Evolutionary conservation across 2,797 vertebrate genomes (phyloP), one percentile per base, ranked within the genome.

Genomic region (Lithobates pipiens): DNA sequence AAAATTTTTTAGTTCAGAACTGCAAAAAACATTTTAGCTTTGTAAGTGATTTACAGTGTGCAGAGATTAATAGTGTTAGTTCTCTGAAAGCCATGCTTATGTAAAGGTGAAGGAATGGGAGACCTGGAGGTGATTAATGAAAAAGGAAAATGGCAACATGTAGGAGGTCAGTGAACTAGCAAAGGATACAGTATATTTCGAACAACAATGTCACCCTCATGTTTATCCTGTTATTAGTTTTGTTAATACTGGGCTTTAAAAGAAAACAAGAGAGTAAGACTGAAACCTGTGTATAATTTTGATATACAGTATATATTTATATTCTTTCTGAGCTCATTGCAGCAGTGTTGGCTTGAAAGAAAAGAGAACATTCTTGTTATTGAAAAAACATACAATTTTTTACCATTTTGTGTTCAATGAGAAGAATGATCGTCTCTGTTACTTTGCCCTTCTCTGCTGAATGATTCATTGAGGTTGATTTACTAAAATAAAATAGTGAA

Each of bases 51-150:
- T 61, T 75, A 29, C 70, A 85, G 57, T 70, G 63, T 27, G 18
- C 54, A 68, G 72, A 85, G 84, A 85, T 85, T 85, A 86, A 82
- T 86, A 77, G 79, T 82, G 79, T 76, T 82, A 68, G 77, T 75
- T 86, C 78, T 61, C 42, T 76, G 65, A 76, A 80, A 63, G 67
- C 67, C 82, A 80, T 82, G 68, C 36, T 82, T 86, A 82, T 86
- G 75, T 82, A 82, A 77, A 86, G 79, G 85, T 82, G 65, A 82
- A 82, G 65, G 25, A 80, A 81, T 84, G 71, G 68, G 71, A 82
- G 85, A 86, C 85, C 85, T 50, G 67, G 27, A 65, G 67, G 74
- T 86, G 79, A 86, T 86, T 86, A 82, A 86, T 86, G 79, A 72
- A 82, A 82, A 44, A 71, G 11, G 21, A 71, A 76, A 70, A 44